Evolutionary conservation across 2,797 vertebrate species (phyloP), one percentile per base, ranked within the genome.

Genomic region (Cichlasoma orientale): DNA sequence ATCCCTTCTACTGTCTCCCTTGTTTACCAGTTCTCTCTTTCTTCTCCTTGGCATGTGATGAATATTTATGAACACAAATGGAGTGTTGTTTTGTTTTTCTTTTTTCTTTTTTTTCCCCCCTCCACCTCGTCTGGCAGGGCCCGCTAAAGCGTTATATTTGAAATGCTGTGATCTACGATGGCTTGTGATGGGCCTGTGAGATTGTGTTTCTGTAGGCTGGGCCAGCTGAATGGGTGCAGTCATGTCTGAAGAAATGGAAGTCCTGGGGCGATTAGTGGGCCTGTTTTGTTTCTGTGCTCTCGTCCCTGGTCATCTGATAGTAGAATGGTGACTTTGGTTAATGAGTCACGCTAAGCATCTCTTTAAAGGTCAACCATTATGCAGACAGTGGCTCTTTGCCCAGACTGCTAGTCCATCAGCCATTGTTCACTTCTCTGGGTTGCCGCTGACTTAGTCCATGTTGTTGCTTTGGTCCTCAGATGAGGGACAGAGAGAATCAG

Each of bases 291-390:
- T 93, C 94, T 92, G 89, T 71, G 92, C 93, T 85, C 63, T 94
- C 90, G 87, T 94, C 95, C 90, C 90, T 95, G 96, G 94, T 95
- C 95, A 95, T 95, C 96, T 96, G 93, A 96, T 96, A 95, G 92
- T 93, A 83, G 75, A 88, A 94, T 92, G 94, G 84, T 94, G 95
- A 96, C 93, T 96, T 93, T 93, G 94, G 93, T 94, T 95, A 93
- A 96, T 95, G 92, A 93, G 87, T 96, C 75, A 82, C 75, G 86
- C 93, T 94, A 94, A 95, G 96, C 91, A 91, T 95, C 95, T 92
- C 93, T 93, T 93, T 95, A 96, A 95, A 96, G 96, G 96, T 96
- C 90, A 94, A 93, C 95, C 92, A 93, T 93, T 95, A 94, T 95
- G 95, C 91, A 92, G 90, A 86, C 91, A 41, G 90, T 92, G 94